A percentile compares a stretch with the other conserved stretches of the same genome.
These are phyloP conservation scores for Hyphantria cunea DNA, from an alignment of 1,140 invertebrate species.

Conservation along the genomic window DNA sequence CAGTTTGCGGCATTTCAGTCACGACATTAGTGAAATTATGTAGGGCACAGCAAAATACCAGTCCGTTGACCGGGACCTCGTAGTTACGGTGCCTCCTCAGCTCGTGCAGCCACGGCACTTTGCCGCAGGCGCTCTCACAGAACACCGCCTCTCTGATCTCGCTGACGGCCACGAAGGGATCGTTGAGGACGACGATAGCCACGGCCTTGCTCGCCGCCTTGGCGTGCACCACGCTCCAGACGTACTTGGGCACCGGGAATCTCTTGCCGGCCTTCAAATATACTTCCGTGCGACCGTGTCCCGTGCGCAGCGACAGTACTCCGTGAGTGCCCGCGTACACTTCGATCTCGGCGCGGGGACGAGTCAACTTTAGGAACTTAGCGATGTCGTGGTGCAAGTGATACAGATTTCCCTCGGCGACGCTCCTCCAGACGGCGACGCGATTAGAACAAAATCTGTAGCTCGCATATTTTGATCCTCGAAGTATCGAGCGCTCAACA, in stretches of 20 bases:
- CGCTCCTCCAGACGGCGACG: conserved; percentile 63
- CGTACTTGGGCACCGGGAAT: conserved; percentile 67
- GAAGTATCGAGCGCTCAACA: conserved; percentile 63
- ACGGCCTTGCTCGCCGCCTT: conserved; percentile 37
- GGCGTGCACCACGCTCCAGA: conserved; percentile 66
- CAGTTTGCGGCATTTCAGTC: conserved; percentile 45
- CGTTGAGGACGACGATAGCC: conserved; percentile 65
- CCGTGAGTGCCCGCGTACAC: conserved; percentile 67
- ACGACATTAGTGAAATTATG: conserved; percentile 53
- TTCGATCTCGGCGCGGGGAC: conserved; percentile 41
- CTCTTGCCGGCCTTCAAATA: conserved; percentile 50
- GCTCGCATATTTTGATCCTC: conserved; percentile 67
- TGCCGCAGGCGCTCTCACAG: conserved; percentile 70
- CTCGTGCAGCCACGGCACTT: conserved; percentile 59
- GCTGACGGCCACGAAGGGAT: conserved; percentile 74
- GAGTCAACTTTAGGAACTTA: conserved; percentile 38
- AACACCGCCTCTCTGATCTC: conserved; percentile 70
- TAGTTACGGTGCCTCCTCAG: conserved; percentile 58
- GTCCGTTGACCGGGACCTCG: conserved; percentile 63
- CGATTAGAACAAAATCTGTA: conserved; percentile 69
- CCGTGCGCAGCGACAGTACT: conserved; percentile 44
- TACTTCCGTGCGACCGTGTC: conserved; percentile 31
- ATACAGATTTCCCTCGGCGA: conserved; percentile 63
- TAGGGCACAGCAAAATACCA: conserved; percentile 69
- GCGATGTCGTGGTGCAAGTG: conserved; percentile 65